Base-by-base conservation (phyloP, 2,113 vertebrate genomes). In the Corydoras sp. region DNA sequence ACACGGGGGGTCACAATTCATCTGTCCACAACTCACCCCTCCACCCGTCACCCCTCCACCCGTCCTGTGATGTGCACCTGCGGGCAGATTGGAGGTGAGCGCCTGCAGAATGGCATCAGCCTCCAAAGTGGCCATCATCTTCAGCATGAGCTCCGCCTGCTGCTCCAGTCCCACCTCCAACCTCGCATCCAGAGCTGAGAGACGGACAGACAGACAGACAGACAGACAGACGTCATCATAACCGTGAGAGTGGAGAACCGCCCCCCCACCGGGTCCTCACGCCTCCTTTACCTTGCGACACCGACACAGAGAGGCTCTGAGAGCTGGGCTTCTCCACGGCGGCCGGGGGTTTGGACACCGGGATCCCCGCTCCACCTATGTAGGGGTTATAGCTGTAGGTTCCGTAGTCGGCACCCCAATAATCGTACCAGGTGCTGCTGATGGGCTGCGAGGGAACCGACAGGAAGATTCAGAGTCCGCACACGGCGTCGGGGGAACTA, bases 401-500 rank as follows among this genome's bases (percentile, higher is more conserved):
- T 24, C 94, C 94, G 76, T 98, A 98, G 84, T 99, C 97, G 11
- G 95, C 92, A 60, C 96, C 97, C 97, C 97, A 99, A 82, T 99
- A 98, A 85, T 99, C 97, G 10, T 98, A 98, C 97, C 97, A 99
- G 1, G 97, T 98, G 84, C 95, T 98, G 89, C 97, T 98, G 87
- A 98, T 98, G 56, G 97, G 97, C 97, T 99, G 82, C 9, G n/a
- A 24, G 18, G 18, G 18, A 24, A 24, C 1, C 18, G 53, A 55
- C 53, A 55, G 31, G 14, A 35, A 10, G 31, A 7, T 9, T 15
- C 4, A 29, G 10, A 11, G 50, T n/a, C n/a, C n/a, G n/a, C n/a
- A n/a, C n/a, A n/a, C n/a, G n/a, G 12, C 31, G 50, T n/a, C n/a
- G 18, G 12, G 18, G 8, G 5, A 30, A 29, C 11, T 12, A 50